Evolutionary conservation across 2,888 invertebrate species (phyloP).

Genomic region (Hydrotaea cyrtoneurina): DNA sequence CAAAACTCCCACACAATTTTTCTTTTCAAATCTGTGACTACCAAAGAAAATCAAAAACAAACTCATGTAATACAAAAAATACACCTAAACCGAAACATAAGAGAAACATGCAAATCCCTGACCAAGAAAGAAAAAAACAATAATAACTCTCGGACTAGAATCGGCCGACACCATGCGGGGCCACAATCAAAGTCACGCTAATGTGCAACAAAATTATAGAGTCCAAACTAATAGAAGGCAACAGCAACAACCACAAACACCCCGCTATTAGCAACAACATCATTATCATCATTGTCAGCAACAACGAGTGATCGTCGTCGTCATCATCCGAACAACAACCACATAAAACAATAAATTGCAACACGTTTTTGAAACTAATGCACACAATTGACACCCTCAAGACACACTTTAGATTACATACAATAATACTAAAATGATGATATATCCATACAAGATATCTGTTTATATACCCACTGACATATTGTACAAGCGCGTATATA

Average conservation of each 20-base stretch:
- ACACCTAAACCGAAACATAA: background rate
- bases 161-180: background rate
- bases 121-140: slow-evolving; percentile 19
- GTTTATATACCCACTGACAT: background rate
- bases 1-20: slow-evolving; percentile 4
- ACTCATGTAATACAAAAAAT: background rate
- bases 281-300: slow-evolving; percentile 40
- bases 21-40: background rate
- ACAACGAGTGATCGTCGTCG: slow-evolving; percentile 53
- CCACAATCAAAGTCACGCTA: slow-evolving; percentile 54
- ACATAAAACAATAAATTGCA: slow-evolving; percentile 64
- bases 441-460: slow-evolving; percentile 6
- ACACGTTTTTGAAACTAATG: slow-evolving; percentile 68
- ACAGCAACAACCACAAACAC: slow-evolving; percentile 35
- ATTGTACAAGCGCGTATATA: background rate
- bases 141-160: slow-evolving; percentile 1
- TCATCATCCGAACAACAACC: slow-evolving; percentile 35
- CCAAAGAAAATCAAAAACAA: background rate
- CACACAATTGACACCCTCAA: slow-evolving; percentile 78
- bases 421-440: slow-evolving; percentile 43
- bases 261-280: slow-evolving; percentile 37
- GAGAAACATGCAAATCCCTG: slow-evolving; percentile 19
- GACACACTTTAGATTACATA: slow-evolving; percentile 72
- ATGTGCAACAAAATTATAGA: slow-evolving; percentile 72
- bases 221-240: slow-evolving; percentile 72